Evolutionary conservation across 1,140 invertebrate genomes (phyloP), one percentile per base, ranked within the genome.

Genomic region (Aphaenogaster floridana): DNA sequence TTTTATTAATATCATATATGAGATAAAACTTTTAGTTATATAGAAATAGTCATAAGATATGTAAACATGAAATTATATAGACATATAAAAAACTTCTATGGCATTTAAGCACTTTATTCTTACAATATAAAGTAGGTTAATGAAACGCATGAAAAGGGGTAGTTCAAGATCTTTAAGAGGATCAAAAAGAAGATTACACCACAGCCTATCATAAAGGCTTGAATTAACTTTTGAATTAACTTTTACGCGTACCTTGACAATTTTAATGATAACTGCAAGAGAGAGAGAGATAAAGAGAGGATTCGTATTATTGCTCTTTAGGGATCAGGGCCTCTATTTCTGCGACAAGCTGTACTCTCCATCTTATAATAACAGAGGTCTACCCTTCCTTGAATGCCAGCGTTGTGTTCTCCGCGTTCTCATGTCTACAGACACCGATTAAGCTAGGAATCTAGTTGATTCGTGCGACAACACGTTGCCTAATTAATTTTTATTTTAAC

Each of bases 261-360:
- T 93, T 94, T 94, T 93, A 93, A 92, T 91, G 84, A 86, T 89
- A 90, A 94, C 91, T 94, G 81, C 45, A n/a, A 57, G 48, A 68
- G 61, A 80, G 77, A 13, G 87, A 87, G 86, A 88, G 86, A 93
- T 92, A 87, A 89, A 91, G 92, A 94, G 94, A 95, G 94, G 94
- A 95, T 95, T 95, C 94, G 94, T 95, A 95, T 94, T 95, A 95
- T 95, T 95, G 94, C 94, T 95, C 94, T 95, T 95, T 94, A 94
- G 95, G 94, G 95, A 95, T 95, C 95, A 95, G 92, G 90, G 91
- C 90, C 92, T 93, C 89, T 92, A 93, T 94, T 94, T 85, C 93
- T 93, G 93, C 86, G 93, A 93, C 90, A 83, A 89, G 92, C 87
- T 89, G 86, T 91, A 88, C 85, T 78, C 89, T 93, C 91, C 92